phyloP scores from a whole-genome alignment of 2,113 vertebrate genomes.

The Periophthalmus modestus region DNA sequence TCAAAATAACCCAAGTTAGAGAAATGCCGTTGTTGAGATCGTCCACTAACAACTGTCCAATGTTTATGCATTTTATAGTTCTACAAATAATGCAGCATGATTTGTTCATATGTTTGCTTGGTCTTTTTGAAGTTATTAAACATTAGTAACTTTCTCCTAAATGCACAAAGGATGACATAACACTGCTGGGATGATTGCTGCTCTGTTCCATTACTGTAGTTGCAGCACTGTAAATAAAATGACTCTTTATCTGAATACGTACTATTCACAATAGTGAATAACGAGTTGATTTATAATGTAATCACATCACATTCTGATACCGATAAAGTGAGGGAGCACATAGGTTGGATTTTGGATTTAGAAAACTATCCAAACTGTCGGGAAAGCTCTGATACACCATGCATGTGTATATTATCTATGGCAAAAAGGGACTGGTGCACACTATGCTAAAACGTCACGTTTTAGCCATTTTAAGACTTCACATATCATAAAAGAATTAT shows the following conservation, averaged over 20 bases:
- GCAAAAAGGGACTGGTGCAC: background rate
- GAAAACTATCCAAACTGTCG: background rate
- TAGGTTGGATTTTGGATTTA: background rate
- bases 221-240: background rate
- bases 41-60: background rate
- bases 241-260: background rate
- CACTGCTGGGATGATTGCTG: background rate
- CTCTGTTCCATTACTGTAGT: background rate
- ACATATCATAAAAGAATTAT: background rate
- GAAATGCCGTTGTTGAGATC: background rate
- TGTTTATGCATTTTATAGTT: background rate
- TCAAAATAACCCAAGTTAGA: background rate
- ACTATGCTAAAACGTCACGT: background rate
- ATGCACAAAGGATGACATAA: background rate
- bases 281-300: background rate
- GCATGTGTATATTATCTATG: background rate
- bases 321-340: background rate
- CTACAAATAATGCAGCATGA: background rate
- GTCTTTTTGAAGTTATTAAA: background rate
- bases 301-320: background rate
- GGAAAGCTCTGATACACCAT: background rate
- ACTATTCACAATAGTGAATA: background rate
- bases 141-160: background rate
- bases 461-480: background rate
- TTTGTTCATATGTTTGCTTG: background rate